Conservation (phyloP, 2,113 vertebrate genomes). For the Megaptera novaeangliae region DNA sequence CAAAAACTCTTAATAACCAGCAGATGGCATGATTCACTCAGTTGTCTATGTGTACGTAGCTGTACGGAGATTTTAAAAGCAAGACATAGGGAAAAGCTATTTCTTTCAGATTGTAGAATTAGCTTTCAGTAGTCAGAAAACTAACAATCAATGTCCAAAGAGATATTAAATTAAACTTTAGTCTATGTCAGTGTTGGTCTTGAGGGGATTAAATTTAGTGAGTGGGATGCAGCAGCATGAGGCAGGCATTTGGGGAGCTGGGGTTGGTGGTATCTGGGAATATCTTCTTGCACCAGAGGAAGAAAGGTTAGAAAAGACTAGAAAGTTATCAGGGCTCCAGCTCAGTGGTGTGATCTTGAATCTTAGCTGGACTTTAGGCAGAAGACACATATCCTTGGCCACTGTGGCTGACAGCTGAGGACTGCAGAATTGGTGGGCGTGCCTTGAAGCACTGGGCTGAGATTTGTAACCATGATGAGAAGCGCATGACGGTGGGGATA, state of each 20-base stretch:
- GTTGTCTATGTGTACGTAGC: not conserved
- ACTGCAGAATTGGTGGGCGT: not conserved
- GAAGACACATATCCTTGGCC: not conserved
- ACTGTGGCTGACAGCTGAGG: not conserved
- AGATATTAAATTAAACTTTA: not conserved
- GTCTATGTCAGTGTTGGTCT: not conserved
- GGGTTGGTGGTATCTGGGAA: not conserved
- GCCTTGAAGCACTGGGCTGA: not conserved
- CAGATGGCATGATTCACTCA: conserved; percentile 41
- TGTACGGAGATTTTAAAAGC: not conserved
- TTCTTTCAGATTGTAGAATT: not conserved
- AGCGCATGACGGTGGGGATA: no score
- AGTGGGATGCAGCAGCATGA: no score
- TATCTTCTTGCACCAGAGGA: not conserved
- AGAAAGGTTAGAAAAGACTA: not conserved
- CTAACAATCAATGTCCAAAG: not conserved
- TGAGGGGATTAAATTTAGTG: not conserved
- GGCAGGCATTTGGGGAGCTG: not conserved
- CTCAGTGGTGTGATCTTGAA: not conserved
- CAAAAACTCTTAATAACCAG: conserved; percentile 8
- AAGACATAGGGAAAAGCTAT: not conserved
- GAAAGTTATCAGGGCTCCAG: not conserved
- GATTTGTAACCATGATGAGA: not conserved
- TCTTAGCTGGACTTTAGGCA: not conserved
- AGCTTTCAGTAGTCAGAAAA: not conserved